These are phyloP conservation scores for Penaeus indicus DNA, from an alignment of 1,140 invertebrate genomes.

Conservation along the genomic window DNA sequence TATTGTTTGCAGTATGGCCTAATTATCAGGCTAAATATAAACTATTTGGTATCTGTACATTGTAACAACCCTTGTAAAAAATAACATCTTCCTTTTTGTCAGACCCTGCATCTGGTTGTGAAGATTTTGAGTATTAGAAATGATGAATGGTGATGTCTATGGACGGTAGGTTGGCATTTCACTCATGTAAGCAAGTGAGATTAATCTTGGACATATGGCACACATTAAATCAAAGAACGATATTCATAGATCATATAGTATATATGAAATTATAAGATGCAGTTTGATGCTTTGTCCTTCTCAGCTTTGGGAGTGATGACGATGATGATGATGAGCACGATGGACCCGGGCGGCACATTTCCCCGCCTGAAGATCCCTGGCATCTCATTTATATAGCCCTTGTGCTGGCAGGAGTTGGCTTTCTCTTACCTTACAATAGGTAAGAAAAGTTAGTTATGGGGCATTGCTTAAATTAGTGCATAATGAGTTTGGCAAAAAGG, in stretches of 20 bases:
- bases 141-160: too few relatives aligned
- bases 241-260: not conserved
- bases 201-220: too few relatives aligned
- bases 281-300: not conserved
- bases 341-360: slow-evolving; percentile 49
- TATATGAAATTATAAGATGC: slow-evolving; percentile 27
- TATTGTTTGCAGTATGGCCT: too few relatives aligned
- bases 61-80: too few relatives aligned
- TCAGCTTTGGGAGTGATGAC: slow-evolving; percentile 43
- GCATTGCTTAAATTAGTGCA: slow-evolving; percentile 60
- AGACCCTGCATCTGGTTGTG: too few relatives aligned
- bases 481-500: slow-evolving; percentile 60
- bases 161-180: too few relatives aligned
- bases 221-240: too few relatives aligned
- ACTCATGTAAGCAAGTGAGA: too few relatives aligned
- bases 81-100: too few relatives aligned
- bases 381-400: slow-evolving; percentile 85
- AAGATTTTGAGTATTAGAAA: too few relatives aligned
- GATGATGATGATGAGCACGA: slow-evolving; percentile 60
- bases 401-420: slow-evolving; percentile 88
- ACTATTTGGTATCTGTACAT: too few relatives aligned
- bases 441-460: slow-evolving; percentile 68
- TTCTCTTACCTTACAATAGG: slow-evolving; percentile 92
- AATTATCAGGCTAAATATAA: too few relatives aligned
- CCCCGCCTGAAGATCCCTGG: slow-evolving; percentile 69